Base-by-base conservation (phyloP, 2,888 invertebrate species). In the Tachina lurida region DNA sequence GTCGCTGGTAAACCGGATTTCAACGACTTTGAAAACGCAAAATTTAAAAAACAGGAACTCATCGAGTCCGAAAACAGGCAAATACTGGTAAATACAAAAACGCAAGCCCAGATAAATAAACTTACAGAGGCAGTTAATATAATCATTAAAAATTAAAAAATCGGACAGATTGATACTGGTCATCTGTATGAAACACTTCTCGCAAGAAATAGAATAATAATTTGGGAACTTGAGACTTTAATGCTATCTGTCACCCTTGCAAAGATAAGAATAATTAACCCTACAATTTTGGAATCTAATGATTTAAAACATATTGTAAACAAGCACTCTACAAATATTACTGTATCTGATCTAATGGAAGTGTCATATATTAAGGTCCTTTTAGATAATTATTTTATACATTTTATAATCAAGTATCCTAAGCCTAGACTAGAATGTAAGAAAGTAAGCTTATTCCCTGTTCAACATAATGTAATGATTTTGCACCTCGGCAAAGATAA, bases 161-260 rank as follows among this genome's bases (percentile, higher is more conserved):
- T 13, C 47, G 49, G 13, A 7, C 31, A 10, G n/a, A 22, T 22
- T 22, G 22, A 22, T 22, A 22, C 22, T 1, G 1, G 22, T 22
- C 22, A 22, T 22, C 22, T 22, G 22, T 22, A 68, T 49, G 17
- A 39, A 17, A 54, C 54, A 9, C 56, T 70, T 19, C 45, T 43
- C 45, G 45, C 63, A 19, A 65, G 63, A 65, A 65, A 65, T 22
- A 63, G 7, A 45, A 19, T 63, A 45, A 19, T 45, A 45, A 63
- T 63, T 45, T 63, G 19, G 3, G 63, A 63, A 13, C 45, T 68
- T 49, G 75, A 87, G 68, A 83, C 65, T 15, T 39, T 84, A 68
- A 80, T 83, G 67, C 19, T 84, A 19, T 74, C 84, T 19, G 80
- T 83, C 22, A 84, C 84, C 52, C 68, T 86, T 58, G 79, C 83